A percentile compares a stretch with the other conserved stretches of the same genome.
Evolutionary conservation across 2,888 invertebrate species (phyloP).

Genomic region (Drosophila melanosoma): DNA sequence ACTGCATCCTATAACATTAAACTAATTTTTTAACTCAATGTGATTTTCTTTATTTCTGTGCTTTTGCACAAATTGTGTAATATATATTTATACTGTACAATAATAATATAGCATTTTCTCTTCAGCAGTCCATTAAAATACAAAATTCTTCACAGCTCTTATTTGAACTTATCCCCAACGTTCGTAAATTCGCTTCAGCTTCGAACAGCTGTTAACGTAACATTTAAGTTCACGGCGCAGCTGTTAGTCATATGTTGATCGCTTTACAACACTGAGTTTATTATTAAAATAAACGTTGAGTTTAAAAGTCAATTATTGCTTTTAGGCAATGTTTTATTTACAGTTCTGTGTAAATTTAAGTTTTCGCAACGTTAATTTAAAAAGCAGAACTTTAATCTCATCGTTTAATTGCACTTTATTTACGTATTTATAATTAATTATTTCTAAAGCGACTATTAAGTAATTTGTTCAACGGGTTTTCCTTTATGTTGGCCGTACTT

Average conservation of each 20-base stretch:
- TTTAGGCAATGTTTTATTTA: neutral
- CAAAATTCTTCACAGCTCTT: slow-evolving; percentile 14
- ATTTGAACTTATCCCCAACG: neutral
- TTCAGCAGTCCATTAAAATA: neutral
- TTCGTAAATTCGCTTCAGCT: neutral
- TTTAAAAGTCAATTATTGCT: neutral
- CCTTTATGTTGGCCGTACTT: slow-evolving; percentile 13
- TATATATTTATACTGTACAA: neutral
- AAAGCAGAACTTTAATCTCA: slow-evolving; percentile 8
- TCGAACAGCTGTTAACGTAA: neutral
- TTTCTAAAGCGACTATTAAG: slow-evolving; percentile 32
- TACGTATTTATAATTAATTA: slow-evolving; percentile 29
- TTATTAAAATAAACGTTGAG: neutral
- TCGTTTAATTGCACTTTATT: slow-evolving; percentile 69
- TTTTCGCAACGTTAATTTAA: neutral
- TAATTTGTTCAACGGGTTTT: slow-evolving; percentile 57
- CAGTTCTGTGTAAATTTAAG: neutral
- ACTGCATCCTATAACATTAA: fast-evolving
- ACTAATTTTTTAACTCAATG: neutral
- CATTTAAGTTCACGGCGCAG: neutral
- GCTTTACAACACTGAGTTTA: slow-evolving; percentile 26
- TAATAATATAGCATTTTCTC: neutral
- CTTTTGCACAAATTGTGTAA: neutral
- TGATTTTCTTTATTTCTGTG: neutral
- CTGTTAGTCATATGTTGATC: neutral